A percentile compares a stretch with the other conserved stretches of the same genome.
Conservation (phyloP, 2,113 vertebrate species). For the Tenebrosternarchus preto region DNA sequence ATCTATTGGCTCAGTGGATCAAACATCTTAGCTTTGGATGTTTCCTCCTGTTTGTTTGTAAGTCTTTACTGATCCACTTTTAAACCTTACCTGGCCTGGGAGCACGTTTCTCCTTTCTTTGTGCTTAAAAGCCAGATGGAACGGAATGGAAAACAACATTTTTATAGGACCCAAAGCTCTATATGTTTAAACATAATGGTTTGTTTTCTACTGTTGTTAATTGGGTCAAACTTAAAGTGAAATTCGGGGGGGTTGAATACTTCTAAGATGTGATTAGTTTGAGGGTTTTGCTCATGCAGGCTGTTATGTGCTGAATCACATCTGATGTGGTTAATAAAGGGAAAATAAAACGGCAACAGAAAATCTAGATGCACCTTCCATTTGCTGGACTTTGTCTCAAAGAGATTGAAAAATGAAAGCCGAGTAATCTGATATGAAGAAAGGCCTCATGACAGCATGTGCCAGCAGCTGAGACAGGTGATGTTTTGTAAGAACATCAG, state of each 20-base stretch:
- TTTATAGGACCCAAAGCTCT: neutral
- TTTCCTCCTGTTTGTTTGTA: constrained; percentile 53
- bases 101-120: constrained; percentile 54
- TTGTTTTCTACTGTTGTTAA: too few relatives aligned
- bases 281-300: too few relatives aligned
- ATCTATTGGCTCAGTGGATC: constrained; percentile 65
- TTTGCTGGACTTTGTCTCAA: too few relatives aligned
- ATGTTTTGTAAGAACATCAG: neutral
- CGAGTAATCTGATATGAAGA: neutral
- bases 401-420: neutral
- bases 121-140: constrained; percentile 48
- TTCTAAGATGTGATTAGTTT: too few relatives aligned
- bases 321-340: neutral
- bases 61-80: constrained; percentile 61
- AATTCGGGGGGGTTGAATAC: too few relatives aligned
- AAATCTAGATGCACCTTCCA: too few relatives aligned
- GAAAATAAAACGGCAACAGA: neutral
- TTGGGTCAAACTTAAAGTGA: too few relatives aligned
- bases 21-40: constrained; percentile 57
- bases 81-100: constrained; percentile 50
- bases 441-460: neutral
- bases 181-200: neutral
- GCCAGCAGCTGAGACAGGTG: too few relatives aligned
- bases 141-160: neutral
- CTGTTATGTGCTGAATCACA: too few relatives aligned